Percentiles rank a stretch among this genome's conserved stretches.
Evolutionary conservation across 2,797 vertebrate genomes (phyloP).

Genomic region (Carcharodon carcharias): DNA sequence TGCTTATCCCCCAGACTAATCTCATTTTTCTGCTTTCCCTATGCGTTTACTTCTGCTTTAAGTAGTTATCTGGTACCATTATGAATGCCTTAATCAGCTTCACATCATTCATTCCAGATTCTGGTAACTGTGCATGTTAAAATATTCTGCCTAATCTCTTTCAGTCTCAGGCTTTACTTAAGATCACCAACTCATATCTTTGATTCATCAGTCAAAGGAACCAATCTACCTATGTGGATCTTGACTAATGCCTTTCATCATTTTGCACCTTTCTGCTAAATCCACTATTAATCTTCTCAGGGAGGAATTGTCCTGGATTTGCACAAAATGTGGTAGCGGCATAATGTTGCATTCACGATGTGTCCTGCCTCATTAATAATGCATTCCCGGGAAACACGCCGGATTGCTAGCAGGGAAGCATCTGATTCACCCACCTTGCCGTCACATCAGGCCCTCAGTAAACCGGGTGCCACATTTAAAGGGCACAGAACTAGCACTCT

Average conservation of each 20-base stretch:
- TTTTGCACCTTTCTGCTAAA: background rate
- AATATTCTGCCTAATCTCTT: background rate
- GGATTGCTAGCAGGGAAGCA: too few relatives aligned
- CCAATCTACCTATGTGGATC: background rate
- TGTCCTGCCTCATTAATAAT: too few relatives aligned
- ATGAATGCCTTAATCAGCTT: background rate
- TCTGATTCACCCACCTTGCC: too few relatives aligned
- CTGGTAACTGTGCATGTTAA: background rate
- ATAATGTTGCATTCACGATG: too few relatives aligned
- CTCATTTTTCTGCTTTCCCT: background rate
- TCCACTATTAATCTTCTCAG: background rate
- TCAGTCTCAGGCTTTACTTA: background rate
- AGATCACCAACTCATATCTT: background rate
- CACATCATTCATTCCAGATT: background rate
- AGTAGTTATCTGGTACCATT: background rate
- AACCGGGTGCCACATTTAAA: too few relatives aligned
- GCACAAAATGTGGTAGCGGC: too few relatives aligned
- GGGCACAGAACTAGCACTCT: too few relatives aligned
- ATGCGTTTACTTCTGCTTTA: background rate
- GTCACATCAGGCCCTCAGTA: too few relatives aligned
- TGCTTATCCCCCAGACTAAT: background rate
- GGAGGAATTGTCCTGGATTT: too few relatives aligned
- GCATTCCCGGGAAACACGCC: too few relatives aligned
- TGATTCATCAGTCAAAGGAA: background rate
- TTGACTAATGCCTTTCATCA: background rate